Evolutionary conservation across 2,888 invertebrate species (phyloP).

Genomic region (Amaurobius ferox): DNA sequence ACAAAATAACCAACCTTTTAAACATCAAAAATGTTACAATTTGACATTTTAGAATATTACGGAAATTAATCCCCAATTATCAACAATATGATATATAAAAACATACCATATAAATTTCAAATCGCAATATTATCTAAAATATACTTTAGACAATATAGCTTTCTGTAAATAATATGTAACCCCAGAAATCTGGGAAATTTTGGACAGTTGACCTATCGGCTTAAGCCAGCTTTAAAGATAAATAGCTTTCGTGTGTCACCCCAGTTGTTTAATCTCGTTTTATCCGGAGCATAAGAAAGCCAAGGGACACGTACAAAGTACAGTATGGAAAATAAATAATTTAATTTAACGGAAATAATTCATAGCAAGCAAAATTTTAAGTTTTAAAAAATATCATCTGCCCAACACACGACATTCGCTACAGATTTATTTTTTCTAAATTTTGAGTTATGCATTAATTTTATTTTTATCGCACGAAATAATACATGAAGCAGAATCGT

Average conservation of each 20-base stretch:
- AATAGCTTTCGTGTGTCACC: not conserved
- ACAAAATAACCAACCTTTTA: not conserved
- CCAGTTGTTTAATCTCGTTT: not conserved
- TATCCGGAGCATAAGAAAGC: not conserved
- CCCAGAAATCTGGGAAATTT: not conserved
- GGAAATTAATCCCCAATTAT: too few species aligned
- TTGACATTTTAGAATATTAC: too few species aligned
- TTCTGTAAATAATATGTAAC: not conserved
- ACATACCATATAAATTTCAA: not conserved
- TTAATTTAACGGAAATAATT: too few species aligned
- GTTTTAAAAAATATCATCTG: too few species aligned
- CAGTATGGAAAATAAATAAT: too few species aligned
- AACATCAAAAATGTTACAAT: not conserved
- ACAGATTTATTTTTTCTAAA: too few species aligned
- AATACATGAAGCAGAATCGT: too few species aligned
- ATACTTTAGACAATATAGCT: not conserved
- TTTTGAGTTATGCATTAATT: too few species aligned
- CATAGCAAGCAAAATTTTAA: too few species aligned
- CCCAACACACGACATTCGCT: too few species aligned
- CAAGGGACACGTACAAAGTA: not conserved
- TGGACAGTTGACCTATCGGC: not conserved
- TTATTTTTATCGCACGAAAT: too few species aligned
- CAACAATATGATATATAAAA: not conserved
- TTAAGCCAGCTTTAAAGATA: not conserved
- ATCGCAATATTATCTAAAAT: not conserved